A percentile compares a stretch with the other conserved stretches of the same genome.
Conservation (phyloP, 2,888 invertebrate species). For the Troides oblongomaculatus region DNA sequence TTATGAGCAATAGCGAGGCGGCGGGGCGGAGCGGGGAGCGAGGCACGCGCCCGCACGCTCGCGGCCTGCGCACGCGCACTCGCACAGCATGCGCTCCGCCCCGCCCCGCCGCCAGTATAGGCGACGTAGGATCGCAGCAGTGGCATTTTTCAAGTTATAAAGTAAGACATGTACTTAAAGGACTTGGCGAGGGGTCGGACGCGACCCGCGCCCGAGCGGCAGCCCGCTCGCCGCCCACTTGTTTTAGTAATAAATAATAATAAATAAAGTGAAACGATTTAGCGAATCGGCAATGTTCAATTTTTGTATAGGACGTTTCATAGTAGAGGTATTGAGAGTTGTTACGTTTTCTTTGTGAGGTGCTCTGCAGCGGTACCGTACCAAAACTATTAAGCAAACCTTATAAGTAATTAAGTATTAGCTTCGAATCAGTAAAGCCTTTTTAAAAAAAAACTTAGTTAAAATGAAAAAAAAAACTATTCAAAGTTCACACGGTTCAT, state of each 20-base stretch:
- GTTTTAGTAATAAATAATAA: slow-evolving; percentile 55
- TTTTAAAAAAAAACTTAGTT: slow-evolving; percentile 72
- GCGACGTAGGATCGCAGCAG: slow-evolving; percentile 76
- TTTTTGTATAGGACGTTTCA: slow-evolving; percentile 78
- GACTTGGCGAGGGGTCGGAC: slow-evolving; percentile 63
- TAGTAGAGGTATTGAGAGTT: slow-evolving; percentile 76
- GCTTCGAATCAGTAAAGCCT: slow-evolving; percentile 80
- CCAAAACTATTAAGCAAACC: slow-evolving; percentile 74
- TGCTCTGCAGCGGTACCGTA: slow-evolving; percentile 41
- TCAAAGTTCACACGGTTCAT: slow-evolving; percentile 75
- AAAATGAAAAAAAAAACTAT: slow-evolving; percentile 67
- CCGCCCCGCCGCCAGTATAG: slow-evolving; percentile 47
- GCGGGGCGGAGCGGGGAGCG: slow-evolving; percentile 1
- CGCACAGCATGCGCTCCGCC: slow-evolving; percentile 16
- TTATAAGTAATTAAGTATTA: slow-evolving; percentile 80
- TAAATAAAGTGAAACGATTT: slow-evolving; percentile 63
- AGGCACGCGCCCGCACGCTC: slow-evolving; percentile 15
- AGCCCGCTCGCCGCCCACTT: slow-evolving; percentile 67
- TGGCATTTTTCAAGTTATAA: slow-evolving; percentile 76
- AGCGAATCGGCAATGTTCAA: slow-evolving; percentile 78
- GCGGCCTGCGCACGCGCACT: slow-evolving; percentile 6
- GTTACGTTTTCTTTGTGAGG: slow-evolving; percentile 74
- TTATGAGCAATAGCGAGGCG: slow-evolving; percentile 65
- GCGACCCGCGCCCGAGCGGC: slow-evolving; percentile 55
- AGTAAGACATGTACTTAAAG: slow-evolving; percentile 75